Evolutionary conservation across 2,888 invertebrate species (phyloP).

Genomic region (Eutolmus rufibarbis): DNA sequence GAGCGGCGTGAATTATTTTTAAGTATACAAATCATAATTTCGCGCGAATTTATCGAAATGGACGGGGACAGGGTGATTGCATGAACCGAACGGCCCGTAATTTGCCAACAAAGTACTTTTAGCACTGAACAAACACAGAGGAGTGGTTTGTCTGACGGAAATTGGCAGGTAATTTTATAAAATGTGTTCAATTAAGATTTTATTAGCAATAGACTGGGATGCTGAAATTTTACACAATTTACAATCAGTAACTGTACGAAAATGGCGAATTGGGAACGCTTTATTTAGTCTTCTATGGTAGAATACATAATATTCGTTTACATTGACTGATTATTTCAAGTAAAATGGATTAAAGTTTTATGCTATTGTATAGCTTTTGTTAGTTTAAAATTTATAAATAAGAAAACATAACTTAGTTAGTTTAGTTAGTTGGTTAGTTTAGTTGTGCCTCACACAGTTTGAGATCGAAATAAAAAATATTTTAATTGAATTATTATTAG

Average conservation of each 20-base stretch:
- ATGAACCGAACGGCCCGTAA: not conserved
- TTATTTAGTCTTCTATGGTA: not conserved
- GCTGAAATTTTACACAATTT: not conserved
- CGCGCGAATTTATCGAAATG: conserved; percentile 3
- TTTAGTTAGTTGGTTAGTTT: no score
- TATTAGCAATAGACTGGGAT: not conserved
- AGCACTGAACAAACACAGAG: not conserved
- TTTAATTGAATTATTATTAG: no score
- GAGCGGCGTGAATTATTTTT: conserved; percentile 21
- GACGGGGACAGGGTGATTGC: not conserved
- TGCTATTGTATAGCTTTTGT: no score
- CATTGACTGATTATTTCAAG: not conserved
- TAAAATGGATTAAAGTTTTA: no score
- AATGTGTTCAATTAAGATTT: not conserved
- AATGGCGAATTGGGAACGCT: not conserved
- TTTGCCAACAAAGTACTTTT: not conserved
- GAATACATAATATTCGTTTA: not conserved
- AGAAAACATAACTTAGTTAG: no score
- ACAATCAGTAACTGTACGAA: not conserved
- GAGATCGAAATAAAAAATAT: no score
- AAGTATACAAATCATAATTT: conserved; percentile 35
- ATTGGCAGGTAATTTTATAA: not conserved
- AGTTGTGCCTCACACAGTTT: no score
- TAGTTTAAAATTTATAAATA: no score
- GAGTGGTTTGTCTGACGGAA: not conserved